phyloP scores from a whole-genome alignment of 2,797 vertebrate genomes.

The Melanotaenia parkinsoni region DNA sequence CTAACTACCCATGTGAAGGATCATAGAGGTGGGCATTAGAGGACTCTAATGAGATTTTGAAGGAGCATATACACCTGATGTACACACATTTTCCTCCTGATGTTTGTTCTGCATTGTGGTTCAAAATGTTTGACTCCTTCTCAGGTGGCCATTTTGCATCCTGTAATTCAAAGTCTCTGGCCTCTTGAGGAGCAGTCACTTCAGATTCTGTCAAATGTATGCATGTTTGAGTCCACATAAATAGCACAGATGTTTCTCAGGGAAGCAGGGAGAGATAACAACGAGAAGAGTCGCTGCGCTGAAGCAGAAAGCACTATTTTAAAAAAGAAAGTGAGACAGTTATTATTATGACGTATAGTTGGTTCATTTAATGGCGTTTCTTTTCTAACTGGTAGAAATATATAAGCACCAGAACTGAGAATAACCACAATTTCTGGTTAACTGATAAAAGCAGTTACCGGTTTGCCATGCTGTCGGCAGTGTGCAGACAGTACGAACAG shows the following conservation, averaged over 20 bases:
- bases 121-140: background rate
- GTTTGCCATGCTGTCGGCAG: too few relatives aligned
- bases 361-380: background rate
- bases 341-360: background rate
- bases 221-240: constrained; percentile 2
- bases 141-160: constrained; percentile 9
- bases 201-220: constrained; percentile 3
- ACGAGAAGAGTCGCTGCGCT: constrained; percentile 55
- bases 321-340: constrained; percentile 9
- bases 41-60: constrained; percentile 30
- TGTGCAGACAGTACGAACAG: too few relatives aligned
- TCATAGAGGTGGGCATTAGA: background rate
- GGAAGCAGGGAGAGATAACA: constrained; percentile 40
- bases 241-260: background rate
- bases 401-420: too few relatives aligned
- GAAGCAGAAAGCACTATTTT: constrained; percentile 47
- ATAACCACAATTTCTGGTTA: too few relatives aligned
- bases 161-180: background rate
- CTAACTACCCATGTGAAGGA: constrained; percentile 64
- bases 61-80: background rate
- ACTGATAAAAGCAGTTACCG: too few relatives aligned
- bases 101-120: background rate
- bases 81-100: background rate
- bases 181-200: constrained; percentile 5
- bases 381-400: background rate